These are phyloP conservation scores for Cuniculus paca DNA, from an alignment of 2,797 vertebrate genomes.

Conservation along the genomic window DNA sequence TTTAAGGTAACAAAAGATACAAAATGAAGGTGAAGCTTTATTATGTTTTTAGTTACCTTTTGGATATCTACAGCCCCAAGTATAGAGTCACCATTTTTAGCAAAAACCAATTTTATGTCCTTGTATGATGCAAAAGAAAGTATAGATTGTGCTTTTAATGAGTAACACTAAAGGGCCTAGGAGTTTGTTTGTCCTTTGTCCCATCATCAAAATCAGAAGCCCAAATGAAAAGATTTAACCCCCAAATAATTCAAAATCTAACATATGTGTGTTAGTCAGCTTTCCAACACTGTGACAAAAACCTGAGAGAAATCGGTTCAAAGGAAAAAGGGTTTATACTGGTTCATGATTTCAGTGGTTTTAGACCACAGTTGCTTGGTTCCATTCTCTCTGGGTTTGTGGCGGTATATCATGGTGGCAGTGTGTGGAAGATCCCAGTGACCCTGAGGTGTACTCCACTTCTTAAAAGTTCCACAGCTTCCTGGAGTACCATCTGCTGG, in stretches of 20 bases:
- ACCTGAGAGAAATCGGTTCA: neutral
- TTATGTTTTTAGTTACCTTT: neutral
- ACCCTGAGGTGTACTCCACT: neutral
- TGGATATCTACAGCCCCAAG: neutral
- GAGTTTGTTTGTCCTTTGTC: neutral
- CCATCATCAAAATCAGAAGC: neutral
- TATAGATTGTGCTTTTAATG: neutral
- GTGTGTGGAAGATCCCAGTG: neutral
- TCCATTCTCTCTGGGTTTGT: neutral
- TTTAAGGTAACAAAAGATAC: neutral
- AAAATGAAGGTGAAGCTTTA: neutral
- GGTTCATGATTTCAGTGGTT: neutral
- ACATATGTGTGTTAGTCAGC: neutral
- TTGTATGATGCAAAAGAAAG: neutral
- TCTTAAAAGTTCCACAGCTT: neutral
- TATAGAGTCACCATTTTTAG: neutral
- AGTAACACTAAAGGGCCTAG: neutral
- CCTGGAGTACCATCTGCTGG: neutral
- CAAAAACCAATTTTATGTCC: neutral
- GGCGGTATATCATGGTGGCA: neutral
- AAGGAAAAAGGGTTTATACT: neutral
- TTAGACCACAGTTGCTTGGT: neutral
- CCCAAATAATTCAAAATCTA: neutral
- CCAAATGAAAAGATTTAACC: neutral
- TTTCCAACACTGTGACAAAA: neutral